Conservation (phyloP, 1,140 invertebrate genomes). For the Lerema accius region DNA sequence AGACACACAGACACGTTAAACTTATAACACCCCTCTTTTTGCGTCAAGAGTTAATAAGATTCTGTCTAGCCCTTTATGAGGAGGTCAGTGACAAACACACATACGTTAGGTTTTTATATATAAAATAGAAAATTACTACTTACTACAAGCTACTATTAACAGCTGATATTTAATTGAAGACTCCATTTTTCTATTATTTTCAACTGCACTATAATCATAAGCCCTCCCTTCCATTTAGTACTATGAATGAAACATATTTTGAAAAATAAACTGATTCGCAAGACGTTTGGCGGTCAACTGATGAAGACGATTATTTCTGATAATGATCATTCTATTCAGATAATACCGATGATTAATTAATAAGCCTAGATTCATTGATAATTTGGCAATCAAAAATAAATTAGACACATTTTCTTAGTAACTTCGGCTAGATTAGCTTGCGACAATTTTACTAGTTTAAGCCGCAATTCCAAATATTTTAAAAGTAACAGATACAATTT, state of each 20-base stretch:
- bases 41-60: too few relatives aligned
- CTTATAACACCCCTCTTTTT: too few relatives aligned
- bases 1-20: too few relatives aligned
- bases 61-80: too few relatives aligned
- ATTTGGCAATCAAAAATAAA: background rate
- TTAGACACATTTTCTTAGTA: too few relatives aligned
- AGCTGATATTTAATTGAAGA: constrained; percentile 42
- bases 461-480: too few relatives aligned
- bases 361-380: background rate
- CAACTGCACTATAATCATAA: constrained; percentile 40
- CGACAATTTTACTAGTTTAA: too few relatives aligned
- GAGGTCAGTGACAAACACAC: too few relatives aligned
- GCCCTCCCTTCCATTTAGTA: constrained; percentile 42
- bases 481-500: too few relatives aligned
- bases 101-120: too few relatives aligned
- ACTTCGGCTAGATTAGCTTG: too few relatives aligned
- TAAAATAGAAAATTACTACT: constrained; percentile 45
- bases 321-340: background rate
- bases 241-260: background rate
- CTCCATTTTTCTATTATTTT: constrained; percentile 38
- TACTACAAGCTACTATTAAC: constrained; percentile 48
- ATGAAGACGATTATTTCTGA: constrained; percentile 11
- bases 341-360: background rate
- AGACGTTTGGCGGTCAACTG: background rate
- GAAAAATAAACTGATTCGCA: background rate